Base-by-base conservation (phyloP, 2,888 invertebrate genomes). In the Ptychoptera contaminata region DNA sequence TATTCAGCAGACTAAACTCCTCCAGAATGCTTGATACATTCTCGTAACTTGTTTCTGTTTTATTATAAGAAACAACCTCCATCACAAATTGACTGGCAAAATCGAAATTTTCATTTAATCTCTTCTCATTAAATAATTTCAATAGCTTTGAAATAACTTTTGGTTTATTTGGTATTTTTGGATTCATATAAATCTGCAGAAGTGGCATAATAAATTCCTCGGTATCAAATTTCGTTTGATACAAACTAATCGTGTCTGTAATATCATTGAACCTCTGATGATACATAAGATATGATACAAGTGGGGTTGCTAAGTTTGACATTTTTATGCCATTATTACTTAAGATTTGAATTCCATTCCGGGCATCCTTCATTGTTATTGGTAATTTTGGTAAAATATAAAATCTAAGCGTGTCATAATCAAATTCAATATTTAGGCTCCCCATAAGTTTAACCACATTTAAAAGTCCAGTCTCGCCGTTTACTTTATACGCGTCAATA, bases 11-110 rank as follows among this genome's bases (percentile, higher is more conserved):
- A 10, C 56, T 53, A 43, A 68, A 48, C 16, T 61, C 74, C 55
- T 67, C 62, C 5, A 73, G 47, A 40, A 76, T 54, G 32, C 61
- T 61, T 2, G 62, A 46, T 29, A 74, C 52, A 34, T 70, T 60
- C 1, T 54, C 48, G 2, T 67, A 47, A 53, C 72, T 70, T 8
- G 60, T 58, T 8, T 62, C 63, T 1, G 64, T 53, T 42, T 65
- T 68, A 46, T 65, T 69, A 38, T 67, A 60, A 3, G 61, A 59
- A 48, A 73, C 62, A 48, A 73, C 64, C 6, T 63, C 59, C 42
- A 71, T 61, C 3, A 79, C 54, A 49, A 77, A 71, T 43, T 70
- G 59, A 0, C 77, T 77, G 0, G 71, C 59, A 63, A 75, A 72
- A 53, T 77, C 75, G 35, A 68, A 68, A 16, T 64, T 64, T 2